Conservation (phyloP, 2,888 invertebrate genomes). For the Troilus luridus region DNA sequence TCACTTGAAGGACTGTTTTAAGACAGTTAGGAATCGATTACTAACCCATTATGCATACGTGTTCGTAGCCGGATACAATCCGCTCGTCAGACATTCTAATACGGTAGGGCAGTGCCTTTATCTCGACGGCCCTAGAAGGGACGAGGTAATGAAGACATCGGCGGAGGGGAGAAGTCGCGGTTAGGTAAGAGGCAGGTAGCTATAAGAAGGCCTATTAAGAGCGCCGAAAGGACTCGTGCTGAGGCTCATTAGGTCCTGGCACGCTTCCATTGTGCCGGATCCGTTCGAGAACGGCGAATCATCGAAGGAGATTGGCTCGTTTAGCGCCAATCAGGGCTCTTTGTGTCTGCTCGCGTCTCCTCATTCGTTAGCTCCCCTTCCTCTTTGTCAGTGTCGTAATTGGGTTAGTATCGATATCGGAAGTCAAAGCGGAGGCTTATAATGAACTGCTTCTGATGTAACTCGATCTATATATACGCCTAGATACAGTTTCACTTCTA, state of each 20-base stretch:
- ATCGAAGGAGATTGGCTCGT: conserved; percentile 35
- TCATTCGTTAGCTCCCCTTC: conserved; percentile 5
- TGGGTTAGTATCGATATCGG: conserved; percentile 16
- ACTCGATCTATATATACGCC: not conserved
- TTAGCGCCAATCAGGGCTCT: conserved; percentile 43
- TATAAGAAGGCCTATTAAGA: conserved; percentile 49
- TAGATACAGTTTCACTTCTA: not conserved
- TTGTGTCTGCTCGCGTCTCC: not conserved
- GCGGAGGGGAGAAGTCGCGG: not conserved
- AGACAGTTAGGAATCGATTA: no score
- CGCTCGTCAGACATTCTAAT: not conserved
- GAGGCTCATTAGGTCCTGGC: conserved; percentile 24
- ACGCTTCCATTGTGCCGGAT: conserved; percentile 26
- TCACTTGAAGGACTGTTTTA: no score
- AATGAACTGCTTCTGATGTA: conserved; percentile 9
- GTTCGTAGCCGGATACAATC: not conserved
- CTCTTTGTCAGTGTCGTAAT: conserved; percentile 29
- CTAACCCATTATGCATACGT: not conserved
- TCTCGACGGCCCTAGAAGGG: conserved; percentile 12
- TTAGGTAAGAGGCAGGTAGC: conserved; percentile 28
- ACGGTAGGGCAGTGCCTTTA: not conserved
- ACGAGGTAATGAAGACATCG: not conserved
- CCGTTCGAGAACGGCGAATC: not conserved
- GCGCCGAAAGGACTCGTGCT: conserved; percentile 44
- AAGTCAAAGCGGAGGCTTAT: not conserved